Percentiles rank a stretch among this genome's conserved stretches.
phyloP scores from a whole-genome alignment of 2,797 vertebrate species.

The Cynodonichthys magdalenae region DNA sequence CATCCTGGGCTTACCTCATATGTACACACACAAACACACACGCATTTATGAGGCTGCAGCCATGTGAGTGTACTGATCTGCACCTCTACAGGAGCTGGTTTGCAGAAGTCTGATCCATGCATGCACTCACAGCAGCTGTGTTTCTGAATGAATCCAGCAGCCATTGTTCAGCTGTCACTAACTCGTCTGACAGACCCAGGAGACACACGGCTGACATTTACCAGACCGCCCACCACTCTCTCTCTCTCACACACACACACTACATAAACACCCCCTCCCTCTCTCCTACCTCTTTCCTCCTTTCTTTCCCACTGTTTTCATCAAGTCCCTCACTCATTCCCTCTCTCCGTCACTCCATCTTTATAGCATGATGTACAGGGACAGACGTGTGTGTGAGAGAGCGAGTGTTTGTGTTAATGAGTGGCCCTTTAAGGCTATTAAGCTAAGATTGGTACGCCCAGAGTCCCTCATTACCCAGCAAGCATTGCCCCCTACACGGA shows the following conservation, averaged over 20 bases:
- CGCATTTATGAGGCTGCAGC: constrained; percentile 8
- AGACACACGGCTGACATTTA: constrained; percentile 79
- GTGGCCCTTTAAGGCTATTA: constrained; percentile 85
- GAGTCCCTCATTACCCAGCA: constrained; percentile 88
- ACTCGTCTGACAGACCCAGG: constrained; percentile 76
- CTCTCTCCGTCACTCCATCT: constrained; percentile 49
- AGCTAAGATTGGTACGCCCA: constrained; percentile 84
- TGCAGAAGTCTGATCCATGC: constrained; percentile 53
- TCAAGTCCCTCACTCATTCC: constrained; percentile 49
- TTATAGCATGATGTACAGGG: constrained; percentile 38
- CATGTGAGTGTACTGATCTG: constrained; percentile 16
- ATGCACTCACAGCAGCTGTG: constrained; percentile 62
- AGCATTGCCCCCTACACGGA: constrained; percentile 71
- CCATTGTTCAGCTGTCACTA: constrained; percentile 82
- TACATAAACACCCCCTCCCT: constrained; percentile 24
- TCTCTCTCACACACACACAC: constrained; percentile 15
- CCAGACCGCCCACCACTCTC: constrained; percentile 37
- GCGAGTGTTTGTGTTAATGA: constrained; percentile 75
- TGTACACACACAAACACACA: background rate
- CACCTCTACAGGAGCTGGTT: constrained; percentile 42
- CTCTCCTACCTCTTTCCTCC: constrained; percentile 42
- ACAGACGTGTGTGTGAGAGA: constrained; percentile 38
- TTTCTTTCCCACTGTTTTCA: constrained; percentile 39
- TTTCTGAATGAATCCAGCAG: constrained; percentile 76
- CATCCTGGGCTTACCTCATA: constrained; percentile 43